Evolutionary conservation across 2,797 vertebrate species (phyloP).

Genomic region (Taenioides sp.): DNA sequence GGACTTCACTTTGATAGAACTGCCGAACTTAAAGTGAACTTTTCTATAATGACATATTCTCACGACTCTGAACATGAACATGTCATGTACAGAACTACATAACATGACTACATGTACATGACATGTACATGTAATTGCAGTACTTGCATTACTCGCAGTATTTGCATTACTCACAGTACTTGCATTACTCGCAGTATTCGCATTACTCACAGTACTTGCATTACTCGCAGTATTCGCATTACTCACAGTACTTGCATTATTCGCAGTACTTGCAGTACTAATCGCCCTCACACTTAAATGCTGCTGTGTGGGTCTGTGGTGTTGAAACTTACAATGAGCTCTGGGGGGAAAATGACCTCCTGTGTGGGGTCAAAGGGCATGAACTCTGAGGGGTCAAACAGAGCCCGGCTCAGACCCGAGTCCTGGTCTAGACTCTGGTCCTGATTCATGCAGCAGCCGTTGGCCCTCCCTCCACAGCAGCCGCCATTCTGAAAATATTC

Average conservation of each 20-base stretch:
- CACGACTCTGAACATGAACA: too few species aligned
- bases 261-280: neutral
- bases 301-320: neutral
- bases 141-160: too few species aligned
- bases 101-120: too few species aligned
- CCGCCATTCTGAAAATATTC: slow-evolving; percentile 68
- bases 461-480: slow-evolving; percentile 75
- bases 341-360: slow-evolving; percentile 94
- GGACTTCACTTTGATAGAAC: neutral
- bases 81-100: too few species aligned
- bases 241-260: neutral
- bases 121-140: too few species aligned
- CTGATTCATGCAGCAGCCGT: slow-evolving; percentile 1
- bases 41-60: neutral
- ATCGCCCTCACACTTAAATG: neutral
- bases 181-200: too few species aligned
- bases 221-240: neutral
- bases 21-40: too few species aligned
- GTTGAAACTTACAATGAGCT: slow-evolving; percentile 80
- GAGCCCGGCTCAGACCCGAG: neutral
- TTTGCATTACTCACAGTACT: too few species aligned
- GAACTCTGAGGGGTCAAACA: slow-evolving; percentile 85
- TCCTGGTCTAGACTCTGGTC: neutral
- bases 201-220: too few species aligned
- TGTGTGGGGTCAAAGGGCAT: slow-evolving; percentile 89